phyloP scores from a whole-genome alignment of 2,797 vertebrate species.

The Jordanella pulchra region DNA sequence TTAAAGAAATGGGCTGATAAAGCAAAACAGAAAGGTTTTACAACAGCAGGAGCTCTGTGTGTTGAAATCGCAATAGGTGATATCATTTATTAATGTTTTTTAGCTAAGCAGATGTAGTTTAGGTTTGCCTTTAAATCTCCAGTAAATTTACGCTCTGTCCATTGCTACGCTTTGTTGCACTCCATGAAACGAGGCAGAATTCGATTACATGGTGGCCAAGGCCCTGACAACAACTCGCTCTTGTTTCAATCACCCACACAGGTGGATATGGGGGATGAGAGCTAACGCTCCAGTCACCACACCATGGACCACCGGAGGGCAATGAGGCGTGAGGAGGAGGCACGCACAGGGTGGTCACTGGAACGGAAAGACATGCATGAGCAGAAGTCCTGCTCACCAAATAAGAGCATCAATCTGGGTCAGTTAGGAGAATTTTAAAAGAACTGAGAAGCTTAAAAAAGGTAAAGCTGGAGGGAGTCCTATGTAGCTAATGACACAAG shows the following conservation, averaged over 20 bases:
- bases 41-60: slow-evolving; percentile 19
- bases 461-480: not conserved
- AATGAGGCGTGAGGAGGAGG: slow-evolving; percentile 62
- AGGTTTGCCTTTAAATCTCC: slow-evolving; percentile 56
- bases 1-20: not conserved
- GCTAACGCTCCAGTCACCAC: slow-evolving; percentile 44
- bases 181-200: slow-evolving; percentile 76
- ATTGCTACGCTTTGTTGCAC: slow-evolving; percentile 70
- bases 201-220: slow-evolving; percentile 75
- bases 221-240: slow-evolving; percentile 70
- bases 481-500: not conserved
- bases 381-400: slow-evolving; percentile 20
- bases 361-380: slow-evolving; percentile 30
- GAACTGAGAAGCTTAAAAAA: slow-evolving; percentile 2
- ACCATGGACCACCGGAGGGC: slow-evolving; percentile 43
- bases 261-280: slow-evolving; percentile 62
- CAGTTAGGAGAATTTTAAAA: slow-evolving; percentile 21
- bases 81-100: slow-evolving; percentile 22
- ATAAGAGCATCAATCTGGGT: not conserved
- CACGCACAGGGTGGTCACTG: slow-evolving; percentile 16
- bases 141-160: slow-evolving; percentile 70
- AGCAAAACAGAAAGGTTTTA: slow-evolving; percentile 26
- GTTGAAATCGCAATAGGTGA: slow-evolving; percentile 34
- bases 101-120: slow-evolving; percentile 35
- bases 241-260: slow-evolving; percentile 77